phyloP scores from a whole-genome alignment of 1,140 invertebrate genomes.

The Ectropis grisescens region DNA sequence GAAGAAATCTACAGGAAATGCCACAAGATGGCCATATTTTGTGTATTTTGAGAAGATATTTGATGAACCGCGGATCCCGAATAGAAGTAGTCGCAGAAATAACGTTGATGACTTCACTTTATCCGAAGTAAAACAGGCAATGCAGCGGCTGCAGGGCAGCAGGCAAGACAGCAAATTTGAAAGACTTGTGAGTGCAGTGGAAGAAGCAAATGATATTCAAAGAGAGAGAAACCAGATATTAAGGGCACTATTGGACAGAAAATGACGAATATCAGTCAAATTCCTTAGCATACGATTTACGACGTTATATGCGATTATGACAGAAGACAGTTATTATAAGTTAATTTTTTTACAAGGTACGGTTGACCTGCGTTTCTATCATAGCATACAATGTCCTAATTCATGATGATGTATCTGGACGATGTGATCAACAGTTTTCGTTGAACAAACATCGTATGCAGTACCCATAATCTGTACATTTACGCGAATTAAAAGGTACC shows the following conservation, averaged over 20 bases:
- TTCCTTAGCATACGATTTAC: no score
- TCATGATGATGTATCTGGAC: no score
- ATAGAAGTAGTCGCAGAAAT: conserved; percentile 14
- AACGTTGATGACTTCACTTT: conserved; percentile 24
- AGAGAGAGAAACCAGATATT: conserved; percentile 55
- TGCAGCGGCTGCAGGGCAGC: conserved; percentile 27
- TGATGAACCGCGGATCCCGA: conserved; percentile 16
- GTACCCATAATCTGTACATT: no score
- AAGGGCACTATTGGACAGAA: conserved; percentile 34
- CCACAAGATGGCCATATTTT: conserved; percentile 49
- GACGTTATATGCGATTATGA: no score
- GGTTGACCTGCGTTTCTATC: no score
- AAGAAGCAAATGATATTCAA: conserved; percentile 56
- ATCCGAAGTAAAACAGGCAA: conserved; percentile 32
- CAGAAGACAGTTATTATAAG: no score
- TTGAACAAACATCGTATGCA: no score
- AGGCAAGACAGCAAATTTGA: conserved; percentile 47
- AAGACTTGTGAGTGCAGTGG: conserved; percentile 30
- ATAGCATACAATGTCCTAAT: no score
- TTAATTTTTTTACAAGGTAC: no score
- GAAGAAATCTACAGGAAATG: conserved; percentile 31
- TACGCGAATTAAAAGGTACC: no score
- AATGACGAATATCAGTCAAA: no score
- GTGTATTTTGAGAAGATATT: conserved; percentile 56
- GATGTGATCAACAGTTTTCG: no score